phyloP scores from a whole-genome alignment of 2,888 invertebrate genomes.

The Cephus sareptanus region DNA sequence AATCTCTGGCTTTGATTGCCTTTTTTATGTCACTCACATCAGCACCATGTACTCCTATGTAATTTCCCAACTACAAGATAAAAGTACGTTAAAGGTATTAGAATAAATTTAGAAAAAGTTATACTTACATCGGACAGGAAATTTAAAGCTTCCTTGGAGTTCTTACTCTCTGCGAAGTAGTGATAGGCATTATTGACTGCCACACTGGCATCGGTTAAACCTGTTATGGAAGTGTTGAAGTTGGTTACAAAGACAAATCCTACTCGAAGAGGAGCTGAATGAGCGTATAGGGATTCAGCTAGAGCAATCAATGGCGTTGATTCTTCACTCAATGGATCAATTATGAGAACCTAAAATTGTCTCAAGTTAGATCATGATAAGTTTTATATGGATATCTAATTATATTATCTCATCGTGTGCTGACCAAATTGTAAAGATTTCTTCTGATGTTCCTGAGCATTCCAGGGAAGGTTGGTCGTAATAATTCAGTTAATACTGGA shows the following conservation, averaged over 20 bases:
- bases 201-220: constrained; percentile 78
- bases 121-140: constrained; percentile 84
- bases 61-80: constrained; percentile 45
- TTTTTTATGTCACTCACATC: constrained; percentile 75
- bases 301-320: constrained; percentile 83
- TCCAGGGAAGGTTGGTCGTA: constrained; percentile 97
- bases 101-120: background rate
- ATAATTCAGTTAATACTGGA: constrained; percentile 85
- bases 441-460: constrained; percentile 91
- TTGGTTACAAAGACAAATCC: constrained; percentile 85
- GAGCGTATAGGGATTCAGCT: constrained; percentile 90
- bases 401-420: constrained; percentile 37
- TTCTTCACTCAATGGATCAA: constrained; percentile 82
- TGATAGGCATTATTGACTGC: constrained; percentile 91
- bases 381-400: constrained; percentile 3
- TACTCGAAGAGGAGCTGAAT: constrained; percentile 89
- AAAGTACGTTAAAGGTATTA: background rate
- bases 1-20: constrained; percentile 71
- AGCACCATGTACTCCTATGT: constrained; percentile 36
- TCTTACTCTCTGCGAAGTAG: constrained; percentile 84
- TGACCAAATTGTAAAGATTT: constrained; percentile 86
- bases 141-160: constrained; percentile 80
- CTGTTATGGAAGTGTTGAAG: constrained; percentile 69
- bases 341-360: constrained; percentile 77
- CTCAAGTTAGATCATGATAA: background rate